Conservation (phyloP, 1,140 invertebrate species). For the Proales similis region DNA sequence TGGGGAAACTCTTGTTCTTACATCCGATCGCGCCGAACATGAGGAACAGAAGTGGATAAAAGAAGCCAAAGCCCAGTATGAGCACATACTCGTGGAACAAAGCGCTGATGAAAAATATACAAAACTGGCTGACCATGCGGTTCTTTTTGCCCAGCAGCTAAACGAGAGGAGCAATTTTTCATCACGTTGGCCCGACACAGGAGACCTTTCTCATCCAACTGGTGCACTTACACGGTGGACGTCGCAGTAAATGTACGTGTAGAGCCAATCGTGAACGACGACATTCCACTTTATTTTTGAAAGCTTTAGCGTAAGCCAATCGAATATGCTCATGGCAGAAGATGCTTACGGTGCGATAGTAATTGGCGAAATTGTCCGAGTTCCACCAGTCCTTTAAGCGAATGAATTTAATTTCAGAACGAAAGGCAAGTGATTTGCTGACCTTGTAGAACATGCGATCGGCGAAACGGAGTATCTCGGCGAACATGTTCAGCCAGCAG, state of each 20-base stretch:
- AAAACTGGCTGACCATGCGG: constrained; percentile 50
- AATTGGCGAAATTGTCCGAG: constrained; percentile 67
- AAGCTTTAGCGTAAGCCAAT: background rate
- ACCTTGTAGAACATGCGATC: constrained; percentile 61
- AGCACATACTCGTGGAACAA: constrained; percentile 78
- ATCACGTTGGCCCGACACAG: background rate
- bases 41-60: constrained; percentile 74
- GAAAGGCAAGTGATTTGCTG: constrained; percentile 8
- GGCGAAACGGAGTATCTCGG: constrained; percentile 75
- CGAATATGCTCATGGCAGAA: background rate
- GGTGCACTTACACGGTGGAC: constrained; percentile 58
- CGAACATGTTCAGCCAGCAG: constrained; percentile 77
- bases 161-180: background rate
- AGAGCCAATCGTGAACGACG: constrained; percentile 86
- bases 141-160: constrained; percentile 41
- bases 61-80: constrained; percentile 67
- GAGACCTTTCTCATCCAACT: background rate
- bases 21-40: constrained; percentile 53
- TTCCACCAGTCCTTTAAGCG: constrained; percentile 86
- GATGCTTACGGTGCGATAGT: constrained; percentile 58
- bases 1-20: constrained; percentile 45
- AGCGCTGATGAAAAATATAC: constrained; percentile 61
- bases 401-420: background rate
- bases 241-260: constrained; percentile 81
- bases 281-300: constrained; percentile 73